Evolutionary conservation across 2,888 invertebrate genomes (phyloP).

Genomic region (Sminthurides aquaticus): DNA sequence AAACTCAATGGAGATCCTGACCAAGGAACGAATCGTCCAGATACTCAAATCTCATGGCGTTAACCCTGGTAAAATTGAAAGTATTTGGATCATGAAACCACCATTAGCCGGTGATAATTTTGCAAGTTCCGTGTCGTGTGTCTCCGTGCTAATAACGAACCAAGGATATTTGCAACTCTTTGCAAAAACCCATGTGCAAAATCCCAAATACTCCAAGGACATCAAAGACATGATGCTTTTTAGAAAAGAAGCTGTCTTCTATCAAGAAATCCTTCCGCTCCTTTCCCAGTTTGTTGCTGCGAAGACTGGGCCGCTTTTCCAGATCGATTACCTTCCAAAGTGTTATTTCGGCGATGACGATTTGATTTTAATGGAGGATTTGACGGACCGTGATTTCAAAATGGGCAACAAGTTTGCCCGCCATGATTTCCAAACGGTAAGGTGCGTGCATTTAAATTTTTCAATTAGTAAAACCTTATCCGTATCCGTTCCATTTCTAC

Average conservation of each 20-base stretch:
- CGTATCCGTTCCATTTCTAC: no score
- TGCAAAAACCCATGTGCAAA: not conserved
- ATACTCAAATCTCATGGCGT: no score
- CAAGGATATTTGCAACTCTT: not conserved
- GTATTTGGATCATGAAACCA: not conserved
- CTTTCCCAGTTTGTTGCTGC: not conserved
- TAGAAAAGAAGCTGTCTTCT: not conserved
- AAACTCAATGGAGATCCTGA: not conserved
- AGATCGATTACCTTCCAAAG: constrained; percentile 8
- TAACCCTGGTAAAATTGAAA: no score
- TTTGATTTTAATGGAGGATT: constrained; percentile 12
- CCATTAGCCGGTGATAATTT: not conserved
- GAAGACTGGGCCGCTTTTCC: not conserved
- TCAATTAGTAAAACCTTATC: no score
- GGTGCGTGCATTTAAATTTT: no score
- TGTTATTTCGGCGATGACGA: constrained; percentile 12
- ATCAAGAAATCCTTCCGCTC: no score
- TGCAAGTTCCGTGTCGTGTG: not conserved
- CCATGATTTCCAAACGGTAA: no score
- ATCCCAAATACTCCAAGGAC: not conserved
- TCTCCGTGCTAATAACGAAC: not conserved
- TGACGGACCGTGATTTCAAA: constrained; percentile 4
- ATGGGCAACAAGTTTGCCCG: constrained; percentile 10
- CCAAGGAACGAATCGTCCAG: not conserved
- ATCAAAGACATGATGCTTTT: not conserved